Percentiles rank a stretch among this genome's conserved stretches.
Conservation (phyloP, 2,888 invertebrate species). For the Anoncus sp. region DNA sequence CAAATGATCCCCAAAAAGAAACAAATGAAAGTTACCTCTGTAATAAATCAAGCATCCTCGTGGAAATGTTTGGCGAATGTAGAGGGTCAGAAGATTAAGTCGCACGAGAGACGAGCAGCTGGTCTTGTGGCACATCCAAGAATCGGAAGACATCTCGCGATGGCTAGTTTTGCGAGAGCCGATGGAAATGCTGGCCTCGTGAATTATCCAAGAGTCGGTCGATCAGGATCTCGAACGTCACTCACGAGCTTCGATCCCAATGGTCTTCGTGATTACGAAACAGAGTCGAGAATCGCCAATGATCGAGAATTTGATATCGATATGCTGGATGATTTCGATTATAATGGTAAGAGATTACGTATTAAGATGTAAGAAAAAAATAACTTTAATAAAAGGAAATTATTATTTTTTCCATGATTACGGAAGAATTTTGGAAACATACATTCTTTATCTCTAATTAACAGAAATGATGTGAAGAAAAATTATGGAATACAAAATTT, state of each 20-base stretch:
- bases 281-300: conserved; percentile 30
- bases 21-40: no score
- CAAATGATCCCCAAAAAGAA: no score
- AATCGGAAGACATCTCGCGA: conserved; percentile 73
- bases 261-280: conserved; percentile 34
- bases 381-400: no score
- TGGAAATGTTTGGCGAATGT: conserved; percentile 1
- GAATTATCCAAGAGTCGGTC: conserved; percentile 73
- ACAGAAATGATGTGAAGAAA: no score
- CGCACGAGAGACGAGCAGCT: conserved; percentile 71
- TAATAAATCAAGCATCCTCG: no score
- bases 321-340: conserved; percentile 48
- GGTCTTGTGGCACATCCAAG: conserved; percentile 76
- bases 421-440: no score
- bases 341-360: conserved; percentile 47
- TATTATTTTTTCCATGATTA: no score
- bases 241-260: conserved; percentile 23
- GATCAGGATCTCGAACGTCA: conserved; percentile 65
- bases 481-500: no score
- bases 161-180: conserved; percentile 68
- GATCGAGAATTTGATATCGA: conserved; percentile 47
- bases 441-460: no score
- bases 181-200: conserved; percentile 73
- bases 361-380: no score
- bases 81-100: conserved; percentile 72